phyloP scores from a whole-genome alignment of 2,797 vertebrate species.

The Antennarius maculatus region DNA sequence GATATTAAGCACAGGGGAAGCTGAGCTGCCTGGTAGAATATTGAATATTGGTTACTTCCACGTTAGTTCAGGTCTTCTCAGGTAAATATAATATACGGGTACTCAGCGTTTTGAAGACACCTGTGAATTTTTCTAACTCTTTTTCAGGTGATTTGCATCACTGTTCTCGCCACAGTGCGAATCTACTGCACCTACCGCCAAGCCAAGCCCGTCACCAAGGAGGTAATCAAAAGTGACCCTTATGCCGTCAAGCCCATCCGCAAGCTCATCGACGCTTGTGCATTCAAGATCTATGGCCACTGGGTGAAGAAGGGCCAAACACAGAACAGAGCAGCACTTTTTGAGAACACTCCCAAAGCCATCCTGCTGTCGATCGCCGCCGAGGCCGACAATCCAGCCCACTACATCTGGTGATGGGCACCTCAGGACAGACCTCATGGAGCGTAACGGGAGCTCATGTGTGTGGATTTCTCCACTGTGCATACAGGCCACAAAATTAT shows the following conservation, averaged over 20 bases:
- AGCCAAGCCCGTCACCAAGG: slow-evolving; percentile 89
- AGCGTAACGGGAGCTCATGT: neutral
- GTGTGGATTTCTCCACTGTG: neutral
- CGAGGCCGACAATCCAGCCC: slow-evolving; percentile 73
- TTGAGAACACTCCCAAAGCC: slow-evolving; percentile 96
- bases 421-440: slow-evolving; percentile 5
- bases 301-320: slow-evolving; percentile 99
- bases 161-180: slow-evolving; percentile 91
- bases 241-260: slow-evolving; percentile 93
- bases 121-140: neutral
- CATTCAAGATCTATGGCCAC: slow-evolving; percentile 97
- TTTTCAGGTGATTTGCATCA: slow-evolving; percentile 90
- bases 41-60: too few relatives aligned
- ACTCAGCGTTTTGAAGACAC: too few relatives aligned
- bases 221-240: slow-evolving; percentile 91
- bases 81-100: too few relatives aligned
- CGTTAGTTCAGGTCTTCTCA: too few relatives aligned
- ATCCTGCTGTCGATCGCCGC: slow-evolving; percentile 86
- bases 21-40: too few relatives aligned
- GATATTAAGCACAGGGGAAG: too few relatives aligned
- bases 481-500: slow-evolving; percentile 11
- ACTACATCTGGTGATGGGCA: slow-evolving; percentile 67
- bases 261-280: slow-evolving; percentile 93
- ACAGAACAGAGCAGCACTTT: slow-evolving; percentile 96
- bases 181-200: slow-evolving; percentile 96